Conservation (phyloP, 2,888 invertebrate species). For the Lasiommata megera region DNA sequence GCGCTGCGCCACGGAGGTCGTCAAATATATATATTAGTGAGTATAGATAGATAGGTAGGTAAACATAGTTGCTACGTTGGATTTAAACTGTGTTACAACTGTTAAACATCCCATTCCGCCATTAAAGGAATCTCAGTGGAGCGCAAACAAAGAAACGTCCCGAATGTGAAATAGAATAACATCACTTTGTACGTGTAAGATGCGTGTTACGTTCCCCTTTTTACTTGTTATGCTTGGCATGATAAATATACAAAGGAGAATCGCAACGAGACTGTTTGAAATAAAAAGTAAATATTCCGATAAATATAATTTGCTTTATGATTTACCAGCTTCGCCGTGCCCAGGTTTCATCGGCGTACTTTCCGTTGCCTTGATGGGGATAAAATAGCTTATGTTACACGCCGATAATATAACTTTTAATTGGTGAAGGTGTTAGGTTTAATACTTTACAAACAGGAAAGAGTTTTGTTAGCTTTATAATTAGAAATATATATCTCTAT, state of each 20-base stretch:
- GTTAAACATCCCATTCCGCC: background rate
- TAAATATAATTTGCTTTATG: constrained; percentile 24
- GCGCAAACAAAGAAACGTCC: constrained; percentile 33
- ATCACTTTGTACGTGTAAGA: constrained; percentile 31
- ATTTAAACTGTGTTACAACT: background rate
- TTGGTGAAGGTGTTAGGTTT: too few species aligned
- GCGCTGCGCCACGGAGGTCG: too few species aligned
- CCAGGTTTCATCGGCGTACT: too few species aligned
- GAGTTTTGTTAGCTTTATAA: too few species aligned
- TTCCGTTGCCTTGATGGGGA: too few species aligned
- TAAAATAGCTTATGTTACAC: too few species aligned
- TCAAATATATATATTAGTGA: too few species aligned
- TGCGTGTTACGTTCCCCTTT: constrained; percentile 35
- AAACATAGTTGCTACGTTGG: background rate
- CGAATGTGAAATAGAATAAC: constrained; percentile 38
- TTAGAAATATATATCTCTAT: too few species aligned
- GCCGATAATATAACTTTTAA: too few species aligned
- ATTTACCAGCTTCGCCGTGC: too few species aligned
- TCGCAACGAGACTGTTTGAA: constrained; percentile 20
- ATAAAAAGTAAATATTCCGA: constrained; percentile 25
- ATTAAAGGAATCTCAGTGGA: constrained; percentile 21
- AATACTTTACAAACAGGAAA: too few species aligned
- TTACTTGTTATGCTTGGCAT: constrained; percentile 43
- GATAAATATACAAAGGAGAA: constrained; percentile 41
- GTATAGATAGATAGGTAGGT: too few species aligned